Evolutionary conservation across 2,888 invertebrate species (phyloP).

Genomic region (Microchrysa polita): DNA sequence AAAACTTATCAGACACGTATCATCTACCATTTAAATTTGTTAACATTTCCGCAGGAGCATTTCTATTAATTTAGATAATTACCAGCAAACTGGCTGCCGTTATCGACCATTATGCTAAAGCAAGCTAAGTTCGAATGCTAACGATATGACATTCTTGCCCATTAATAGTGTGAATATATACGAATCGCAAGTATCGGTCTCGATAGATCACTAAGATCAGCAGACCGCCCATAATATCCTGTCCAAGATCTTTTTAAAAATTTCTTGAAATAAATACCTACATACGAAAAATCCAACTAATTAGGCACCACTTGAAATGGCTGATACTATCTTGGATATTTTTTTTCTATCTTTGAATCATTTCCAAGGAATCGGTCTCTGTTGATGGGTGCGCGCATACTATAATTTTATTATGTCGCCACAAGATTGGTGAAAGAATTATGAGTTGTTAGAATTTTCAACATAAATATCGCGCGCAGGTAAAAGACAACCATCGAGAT

Average conservation of each 20-base stretch:
- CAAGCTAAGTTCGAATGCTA: not conserved
- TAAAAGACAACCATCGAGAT: not conserved
- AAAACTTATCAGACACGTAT: not conserved
- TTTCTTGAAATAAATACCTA: slow-evolving; percentile 21
- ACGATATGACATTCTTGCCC: slow-evolving; percentile 7
- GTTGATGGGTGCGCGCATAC: not conserved
- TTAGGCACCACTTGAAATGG: slow-evolving; percentile 21
- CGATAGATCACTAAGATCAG: not conserved
- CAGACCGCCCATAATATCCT: not conserved
- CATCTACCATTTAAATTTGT: not conserved
- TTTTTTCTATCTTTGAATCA: not conserved
- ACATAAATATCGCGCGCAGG: slow-evolving; percentile 17
- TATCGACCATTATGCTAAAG: not conserved
- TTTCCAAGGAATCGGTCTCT: slow-evolving; percentile 9
- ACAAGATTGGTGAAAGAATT: slow-evolving; percentile 7
- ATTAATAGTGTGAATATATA: slow-evolving; percentile 34
- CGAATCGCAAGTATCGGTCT: not conserved
- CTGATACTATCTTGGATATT: slow-evolving; percentile 33
- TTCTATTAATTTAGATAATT: slow-evolving; percentile 15
- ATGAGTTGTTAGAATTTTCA: slow-evolving; percentile 25
- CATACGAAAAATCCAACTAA: slow-evolving; percentile 30
- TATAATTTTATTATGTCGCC: not conserved
- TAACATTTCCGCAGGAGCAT: slow-evolving; percentile 1
- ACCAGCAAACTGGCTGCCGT: not conserved
- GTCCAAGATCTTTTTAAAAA: not conserved